Base-by-base conservation (phyloP, 2,113 vertebrate genomes). In the Myrmecophaga tridactyla region DNA sequence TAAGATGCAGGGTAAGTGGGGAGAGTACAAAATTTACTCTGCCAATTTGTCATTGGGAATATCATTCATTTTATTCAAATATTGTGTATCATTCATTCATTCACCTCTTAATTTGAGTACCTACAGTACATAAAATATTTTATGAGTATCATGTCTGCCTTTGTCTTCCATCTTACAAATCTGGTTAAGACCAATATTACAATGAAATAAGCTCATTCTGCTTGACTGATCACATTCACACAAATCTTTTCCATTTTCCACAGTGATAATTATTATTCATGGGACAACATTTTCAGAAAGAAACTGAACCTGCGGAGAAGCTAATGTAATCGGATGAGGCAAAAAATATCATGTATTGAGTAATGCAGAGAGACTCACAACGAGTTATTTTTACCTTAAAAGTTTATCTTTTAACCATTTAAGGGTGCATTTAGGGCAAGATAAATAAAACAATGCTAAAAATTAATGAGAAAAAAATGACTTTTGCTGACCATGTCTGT, bases 201-300 rank as follows among this genome's bases (percentile, higher is more conserved):
- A 85, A 13, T 43, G 62, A 85, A 86, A 78, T 12, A 72, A 86
- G 73, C 83, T 69, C 67, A 89, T 18, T 41, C 36, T 29, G 3
- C 58, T 70, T 12, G 21, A 27, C 6, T 29, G 36, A 51, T 58
- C 67, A 21, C n/a, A 34, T 75, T 81, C 60, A 53, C 60, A n/a
- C 25, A 41, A 36, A 73, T 53, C 56, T 17, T 53, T 90, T 77
- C 86, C 62, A 25, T 65, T 90, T 82, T 69, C 75, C 56, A 20
- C 9, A 27, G 13, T 69, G 58, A 90, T 69, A 58, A 62, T 18
- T 89, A 4, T 77, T 78, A 65, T 48, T 63, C 34, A 5, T 12
- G 11, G 56, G 51, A 89, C 70, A 76, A 5, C 23, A 17, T 92
- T 73, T 94, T 89, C 92, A 88, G 56, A 86, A 91, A 81, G 73